Base-by-base conservation (phyloP, 2,888 invertebrate genomes). In the Polymixis flavicincta region DNA sequence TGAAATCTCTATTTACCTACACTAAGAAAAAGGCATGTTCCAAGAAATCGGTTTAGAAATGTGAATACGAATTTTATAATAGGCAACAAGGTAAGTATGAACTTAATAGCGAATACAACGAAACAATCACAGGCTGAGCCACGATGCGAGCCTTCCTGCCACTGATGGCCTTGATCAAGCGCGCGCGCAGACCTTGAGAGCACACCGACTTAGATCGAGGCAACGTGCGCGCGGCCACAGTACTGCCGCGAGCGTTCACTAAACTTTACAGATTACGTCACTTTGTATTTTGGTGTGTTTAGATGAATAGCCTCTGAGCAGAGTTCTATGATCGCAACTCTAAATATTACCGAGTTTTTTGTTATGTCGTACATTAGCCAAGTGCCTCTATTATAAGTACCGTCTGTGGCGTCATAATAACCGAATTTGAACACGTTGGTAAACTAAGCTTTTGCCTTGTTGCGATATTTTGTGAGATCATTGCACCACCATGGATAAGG, bases 261-360 rank as follows among this genome's bases (percentile, higher is more conserved):
- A 95, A 95, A 96, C 96, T 95, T 94, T 95, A 85, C 90, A 84
- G 87, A 92, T 95, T 95, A 94, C 95, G 94, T 95, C 95, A 95
- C 90, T 91, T 87, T 87, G 82, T 94, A 92, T 94, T 94, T 94
- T 92, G 90, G 92, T 91, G 88, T 89, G 86, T 88, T 90, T 90
- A 92, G 92, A 94, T 93, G 92, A 93, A 93, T 92, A 92, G 92
- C 92, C 93, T 94, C 88, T 78, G 82, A 85, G 84, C 90, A 90
- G 91, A 92, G 92, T 93, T 93, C 92, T 90, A 92, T 87, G 91
- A 91, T 92, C 92, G 90, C 87, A 90, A 91, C 89, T 93, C 91
- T 89, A 87, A 85, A 87, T 87, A 83, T 85, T 87, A 88, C 84
- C 78, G 76, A 79, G 68, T 84, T 87, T 89, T 87, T 89, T 88